These are phyloP conservation scores for Chelonia mydas DNA, from an alignment of 2,797 vertebrate species.

Conservation along the genomic window DNA sequence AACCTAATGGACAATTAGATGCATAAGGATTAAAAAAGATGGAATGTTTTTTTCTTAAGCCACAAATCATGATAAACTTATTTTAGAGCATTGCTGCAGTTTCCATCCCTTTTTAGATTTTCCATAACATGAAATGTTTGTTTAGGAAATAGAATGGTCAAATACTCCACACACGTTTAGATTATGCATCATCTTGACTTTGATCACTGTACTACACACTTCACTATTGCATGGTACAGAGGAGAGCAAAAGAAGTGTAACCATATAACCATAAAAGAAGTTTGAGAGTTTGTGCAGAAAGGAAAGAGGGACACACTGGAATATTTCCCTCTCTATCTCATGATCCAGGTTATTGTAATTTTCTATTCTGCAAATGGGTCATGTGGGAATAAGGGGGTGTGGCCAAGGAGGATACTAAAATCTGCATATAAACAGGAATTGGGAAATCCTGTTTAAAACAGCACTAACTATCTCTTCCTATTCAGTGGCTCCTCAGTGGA, in stretches of 20 bases:
- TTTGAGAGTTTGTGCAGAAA: not conserved
- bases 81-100: not conserved
- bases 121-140: not conserved
- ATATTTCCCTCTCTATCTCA: not conserved
- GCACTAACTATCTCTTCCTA: not conserved
- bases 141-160: not conserved
- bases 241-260: not conserved
- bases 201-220: not conserved
- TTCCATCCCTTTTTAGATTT: not conserved
- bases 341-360: not conserved
- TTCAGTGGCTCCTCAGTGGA: not conserved
- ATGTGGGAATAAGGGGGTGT: not conserved
- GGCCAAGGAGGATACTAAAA: not conserved
- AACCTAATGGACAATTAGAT: conserved; percentile 81
- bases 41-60: not conserved
- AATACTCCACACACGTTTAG: not conserved
- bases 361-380: conserved; percentile 8
- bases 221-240: not conserved
- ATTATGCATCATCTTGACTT: not conserved
- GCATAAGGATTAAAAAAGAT: not conserved
- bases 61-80: not conserved
- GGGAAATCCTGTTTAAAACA: not conserved
- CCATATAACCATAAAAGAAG: not conserved
- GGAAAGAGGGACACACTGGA: not conserved
- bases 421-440: not conserved